Evolutionary conservation across 1,140 invertebrate species (phyloP), one percentile per base, ranked within the genome.

Genomic region (Colletes latitarsis): DNA sequence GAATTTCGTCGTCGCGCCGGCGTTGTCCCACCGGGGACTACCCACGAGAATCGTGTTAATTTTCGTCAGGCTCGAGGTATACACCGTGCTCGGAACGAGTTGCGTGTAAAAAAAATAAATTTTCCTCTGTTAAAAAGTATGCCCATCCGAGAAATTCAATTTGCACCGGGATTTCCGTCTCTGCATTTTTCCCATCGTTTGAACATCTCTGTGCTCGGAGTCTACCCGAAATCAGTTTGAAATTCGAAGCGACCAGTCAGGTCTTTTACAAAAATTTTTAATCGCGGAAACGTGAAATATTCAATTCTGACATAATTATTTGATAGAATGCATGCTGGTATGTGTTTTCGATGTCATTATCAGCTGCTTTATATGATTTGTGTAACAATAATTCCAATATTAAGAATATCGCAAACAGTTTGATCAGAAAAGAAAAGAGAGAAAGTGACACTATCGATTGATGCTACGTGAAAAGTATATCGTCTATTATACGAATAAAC

Each of bases 131-230:
- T 8, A 43, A 46, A 58, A 60, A 60, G 17, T 41, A 55, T 60
- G 57, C n/a, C n/a, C 43, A 6, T 15, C n/a, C 41, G 55, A 72
- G 41, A n/a, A 43, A 72, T 60, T 72, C 69, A 72, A 46, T 72
- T 60, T 21, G 15, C 71, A 52, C 21, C 9, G 17, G 17, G 21
- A 63, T 43, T 63, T 52, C 14, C 60, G n/a, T 6, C 2, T 5
- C 0, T 49, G 63, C 41, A 30, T 49, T 62, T 73, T 53, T 52
- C 15, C 3, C 52, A 41, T 19, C 21, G 43, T 15, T 8, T 15
- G 19, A 10, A 10, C 63, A 14, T 63, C 9, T 4, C 43, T 8
- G 10, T 0, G 14, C 8, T 10, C 12, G 5, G 1, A 46, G 49
- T 41, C 17, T 66, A 55, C 57, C 57, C 21, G 19, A 68, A 68